phyloP scores from a whole-genome alignment of 1,140 invertebrate species.

The Diorhabda carinulata region DNA sequence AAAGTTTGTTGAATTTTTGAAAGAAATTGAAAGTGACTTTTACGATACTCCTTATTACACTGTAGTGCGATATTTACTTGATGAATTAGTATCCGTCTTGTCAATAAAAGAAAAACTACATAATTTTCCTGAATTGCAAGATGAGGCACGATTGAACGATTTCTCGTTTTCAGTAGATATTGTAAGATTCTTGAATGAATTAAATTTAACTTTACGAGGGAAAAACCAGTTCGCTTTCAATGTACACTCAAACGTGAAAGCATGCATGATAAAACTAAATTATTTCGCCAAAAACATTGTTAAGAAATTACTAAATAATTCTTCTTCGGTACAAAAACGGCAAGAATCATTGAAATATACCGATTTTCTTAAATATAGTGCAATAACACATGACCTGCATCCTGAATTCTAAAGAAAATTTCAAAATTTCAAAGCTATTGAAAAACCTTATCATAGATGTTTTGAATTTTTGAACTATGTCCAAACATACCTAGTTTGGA shows the following conservation, averaged over 20 bases:
- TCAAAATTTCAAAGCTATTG: slow-evolving; percentile 3
- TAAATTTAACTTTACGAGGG: slow-evolving; percentile 18
- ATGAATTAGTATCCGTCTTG: neutral
- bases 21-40: neutral
- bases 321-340: slow-evolving; percentile 12
- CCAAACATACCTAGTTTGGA: no score
- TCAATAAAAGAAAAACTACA: neutral
- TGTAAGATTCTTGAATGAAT: slow-evolving; percentile 22
- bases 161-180: slow-evolving; percentile 18
- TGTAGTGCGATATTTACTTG: neutral
- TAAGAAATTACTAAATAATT: slow-evolving; percentile 21
- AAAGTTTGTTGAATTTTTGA: neutral
- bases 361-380: slow-evolving; percentile 20
- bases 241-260: slow-evolving; percentile 21
- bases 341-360: slow-evolving; percentile 20
- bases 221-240: slow-evolving; percentile 24
- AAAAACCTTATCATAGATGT: no score
- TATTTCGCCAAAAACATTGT: slow-evolving; percentile 21
- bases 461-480: no score
- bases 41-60: neutral
- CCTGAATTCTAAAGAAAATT: slow-evolving; percentile 14
- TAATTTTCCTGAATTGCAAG: slow-evolving; percentile 7
- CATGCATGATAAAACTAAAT: slow-evolving; percentile 19
- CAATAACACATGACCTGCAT: slow-evolving; percentile 19
- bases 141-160: slow-evolving; percentile 10